phyloP scores from a whole-genome alignment of 2,113 vertebrate species.

The Tragelaphus strepsiceros region DNA sequence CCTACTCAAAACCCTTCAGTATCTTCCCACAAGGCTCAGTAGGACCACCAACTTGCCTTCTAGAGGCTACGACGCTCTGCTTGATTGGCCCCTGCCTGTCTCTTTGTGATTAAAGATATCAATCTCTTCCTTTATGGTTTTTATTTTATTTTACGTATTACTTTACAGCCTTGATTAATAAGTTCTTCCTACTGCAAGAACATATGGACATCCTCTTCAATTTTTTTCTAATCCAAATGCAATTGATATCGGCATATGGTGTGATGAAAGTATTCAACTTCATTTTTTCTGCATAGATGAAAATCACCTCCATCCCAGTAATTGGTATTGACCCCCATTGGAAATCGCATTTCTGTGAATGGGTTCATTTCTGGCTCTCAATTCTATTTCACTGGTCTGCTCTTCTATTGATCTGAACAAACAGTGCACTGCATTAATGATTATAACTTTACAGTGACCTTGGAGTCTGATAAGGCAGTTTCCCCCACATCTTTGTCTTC shows the following conservation, averaged over 20 bases:
- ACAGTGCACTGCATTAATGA: background rate
- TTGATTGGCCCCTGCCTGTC: background rate
- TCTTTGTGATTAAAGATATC: background rate
- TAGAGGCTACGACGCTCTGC: fast-evolving
- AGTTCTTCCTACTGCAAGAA: background rate
- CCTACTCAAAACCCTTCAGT: background rate
- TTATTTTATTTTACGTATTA: background rate
- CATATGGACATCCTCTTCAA: background rate
- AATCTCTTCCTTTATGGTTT: background rate
- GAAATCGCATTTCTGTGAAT: background rate
- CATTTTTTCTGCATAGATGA: background rate
- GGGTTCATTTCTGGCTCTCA: background rate
- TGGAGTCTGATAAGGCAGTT: background rate
- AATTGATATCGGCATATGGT: background rate
- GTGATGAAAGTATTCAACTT: background rate
- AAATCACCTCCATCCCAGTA: background rate
- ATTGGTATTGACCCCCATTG: background rate
- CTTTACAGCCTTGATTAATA: background rate
- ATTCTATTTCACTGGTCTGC: background rate
- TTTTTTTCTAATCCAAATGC: background rate
- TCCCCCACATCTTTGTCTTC: background rate
- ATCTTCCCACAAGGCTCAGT: background rate
- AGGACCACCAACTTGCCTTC: background rate
- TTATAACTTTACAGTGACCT: background rate
- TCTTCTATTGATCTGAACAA: background rate